Base-by-base conservation (phyloP, 2,113 vertebrate species). In the Gambusia affinis region DNA sequence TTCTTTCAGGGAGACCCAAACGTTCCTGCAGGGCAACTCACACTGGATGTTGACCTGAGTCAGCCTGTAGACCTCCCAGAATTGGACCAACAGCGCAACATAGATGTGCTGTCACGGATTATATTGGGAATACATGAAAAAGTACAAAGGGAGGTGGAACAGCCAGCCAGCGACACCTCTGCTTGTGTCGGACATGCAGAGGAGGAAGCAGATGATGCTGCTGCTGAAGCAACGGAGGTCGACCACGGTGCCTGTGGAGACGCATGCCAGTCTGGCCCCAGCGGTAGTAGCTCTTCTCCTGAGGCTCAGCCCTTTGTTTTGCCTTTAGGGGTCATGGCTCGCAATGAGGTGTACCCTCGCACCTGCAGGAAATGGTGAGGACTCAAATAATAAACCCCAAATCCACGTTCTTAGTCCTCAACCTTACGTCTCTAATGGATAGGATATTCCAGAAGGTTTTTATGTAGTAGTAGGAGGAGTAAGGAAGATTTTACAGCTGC, bases 11-110 rank as follows among this genome's bases (percentile, higher is more conserved):
- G 98, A 31, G 98, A 99, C 87, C 98, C 98, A 67, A 99, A 99
- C 80, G 98, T 99, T 83, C 98, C 98, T 15, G 98, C 98, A 0
- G 98, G 98, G 6, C 98, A 99, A 85, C 95, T 98, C 85, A 99
- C 97, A 0, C 93, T 99, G 66, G 96, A 98, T 77, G 91, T 99
- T 0, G 95, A 99, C 92, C 92, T 99, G 85, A 93, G 81, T 0
- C 95, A 93, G 4, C 96, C 96, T 0, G 94, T 99, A 76, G 94
- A 94, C 76, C 95, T 99, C 1, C 97, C 97, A 0, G 96, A 96
- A 4, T 39, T 97, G 0, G 97, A 99, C 87, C 95, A 90, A 71
- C 96, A 97, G 76, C 91, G 84, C 0, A 96, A 93, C 79, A 96
- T 99, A 74, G 96, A 96, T 0, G 97, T 98, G 90, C 94, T 99